These are phyloP conservation scores for Nothocercus julius DNA, from an alignment of 2,113 vertebrate genomes.

Conservation along the genomic window DNA sequence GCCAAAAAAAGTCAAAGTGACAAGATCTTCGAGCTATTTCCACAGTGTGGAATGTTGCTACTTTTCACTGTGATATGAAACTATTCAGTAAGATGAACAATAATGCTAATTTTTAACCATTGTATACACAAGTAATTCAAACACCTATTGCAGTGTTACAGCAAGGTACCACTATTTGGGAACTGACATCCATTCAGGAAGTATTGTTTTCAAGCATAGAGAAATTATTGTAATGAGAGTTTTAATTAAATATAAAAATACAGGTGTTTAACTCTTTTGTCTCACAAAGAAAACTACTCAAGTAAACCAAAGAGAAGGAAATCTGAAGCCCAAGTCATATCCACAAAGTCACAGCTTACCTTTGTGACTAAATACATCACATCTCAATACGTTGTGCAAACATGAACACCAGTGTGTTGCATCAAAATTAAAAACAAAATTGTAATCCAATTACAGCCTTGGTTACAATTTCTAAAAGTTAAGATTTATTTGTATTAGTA, in stretches of 20 bases:
- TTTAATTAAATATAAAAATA: constrained; percentile 79
- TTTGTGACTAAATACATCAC: constrained; percentile 85
- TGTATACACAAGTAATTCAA: constrained; percentile 65
- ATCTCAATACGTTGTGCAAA: constrained; percentile 89
- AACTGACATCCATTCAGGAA: constrained; percentile 68
- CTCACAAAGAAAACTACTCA: constrained; percentile 78
- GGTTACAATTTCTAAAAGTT: constrained; percentile 83
- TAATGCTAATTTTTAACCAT: constrained; percentile 47
- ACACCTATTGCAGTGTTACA: constrained; percentile 64
- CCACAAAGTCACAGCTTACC: constrained; percentile 80
- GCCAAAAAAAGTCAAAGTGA: constrained; percentile 73
- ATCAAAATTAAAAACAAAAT: constrained; percentile 84
- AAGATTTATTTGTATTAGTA: constrained; percentile 81
- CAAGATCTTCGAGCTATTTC: constrained; percentile 65
- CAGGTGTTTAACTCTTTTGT: constrained; percentile 71
- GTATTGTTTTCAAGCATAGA: constrained; percentile 73
- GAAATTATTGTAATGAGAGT: constrained; percentile 69
- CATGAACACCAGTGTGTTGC: constrained; percentile 94
- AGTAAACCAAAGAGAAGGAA: constrained; percentile 66
- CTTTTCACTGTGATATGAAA: constrained; percentile 65
- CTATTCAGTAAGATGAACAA: constrained; percentile 51
- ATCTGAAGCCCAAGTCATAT: constrained; percentile 72
- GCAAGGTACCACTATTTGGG: constrained; percentile 72
- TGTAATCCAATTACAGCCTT: constrained; percentile 82
- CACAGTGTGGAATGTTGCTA: constrained; percentile 73